A percentile compares a stretch with the other conserved stretches of the same genome.
Evolutionary conservation across 2,888 invertebrate genomes (phyloP).

Genomic region (Spodoptera picta): DNA sequence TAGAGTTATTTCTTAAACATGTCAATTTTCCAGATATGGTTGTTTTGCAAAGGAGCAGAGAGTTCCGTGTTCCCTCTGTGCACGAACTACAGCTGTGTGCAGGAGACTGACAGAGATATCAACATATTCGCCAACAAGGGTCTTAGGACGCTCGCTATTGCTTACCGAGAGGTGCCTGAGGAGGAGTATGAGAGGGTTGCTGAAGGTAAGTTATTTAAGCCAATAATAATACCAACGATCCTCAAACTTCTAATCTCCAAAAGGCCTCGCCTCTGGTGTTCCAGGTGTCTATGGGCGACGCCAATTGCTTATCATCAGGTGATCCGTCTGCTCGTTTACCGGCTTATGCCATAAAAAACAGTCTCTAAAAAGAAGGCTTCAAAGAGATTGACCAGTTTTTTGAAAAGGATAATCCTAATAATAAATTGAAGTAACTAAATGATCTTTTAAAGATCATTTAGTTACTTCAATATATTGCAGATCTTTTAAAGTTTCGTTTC

Average conservation of each 20-base stretch:
- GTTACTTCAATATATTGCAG: too few relatives aligned
- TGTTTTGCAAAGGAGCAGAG: constrained; percentile 95
- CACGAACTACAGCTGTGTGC: constrained; percentile 74
- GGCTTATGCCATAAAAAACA: too few relatives aligned
- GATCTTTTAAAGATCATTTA: too few relatives aligned
- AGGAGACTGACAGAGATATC: constrained; percentile 86
- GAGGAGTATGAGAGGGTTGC: constrained; percentile 91
- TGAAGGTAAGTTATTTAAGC: constrained; percentile 74
- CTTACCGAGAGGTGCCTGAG: constrained; percentile 90
- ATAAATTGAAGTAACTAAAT: too few relatives aligned
- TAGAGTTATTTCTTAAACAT: background rate
- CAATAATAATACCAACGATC: too few relatives aligned
- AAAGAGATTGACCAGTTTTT: background rate
- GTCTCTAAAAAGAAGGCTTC: too few relatives aligned
- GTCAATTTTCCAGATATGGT: constrained; percentile 84
- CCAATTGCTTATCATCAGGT: too few relatives aligned
- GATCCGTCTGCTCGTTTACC: too few relatives aligned
- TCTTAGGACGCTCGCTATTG: constrained; percentile 94
- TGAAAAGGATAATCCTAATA: background rate
- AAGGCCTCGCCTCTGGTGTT: too few relatives aligned
- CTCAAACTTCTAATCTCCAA: too few relatives aligned
- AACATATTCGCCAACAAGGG: constrained; percentile 90
- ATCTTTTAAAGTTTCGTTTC: too few relatives aligned
- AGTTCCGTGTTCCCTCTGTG: constrained; percentile 92
- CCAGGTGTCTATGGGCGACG: too few relatives aligned